These are phyloP conservation scores for Sarcophaga caerulescens DNA, from an alignment of 2,888 invertebrate genomes.

Conservation along the genomic window DNA sequence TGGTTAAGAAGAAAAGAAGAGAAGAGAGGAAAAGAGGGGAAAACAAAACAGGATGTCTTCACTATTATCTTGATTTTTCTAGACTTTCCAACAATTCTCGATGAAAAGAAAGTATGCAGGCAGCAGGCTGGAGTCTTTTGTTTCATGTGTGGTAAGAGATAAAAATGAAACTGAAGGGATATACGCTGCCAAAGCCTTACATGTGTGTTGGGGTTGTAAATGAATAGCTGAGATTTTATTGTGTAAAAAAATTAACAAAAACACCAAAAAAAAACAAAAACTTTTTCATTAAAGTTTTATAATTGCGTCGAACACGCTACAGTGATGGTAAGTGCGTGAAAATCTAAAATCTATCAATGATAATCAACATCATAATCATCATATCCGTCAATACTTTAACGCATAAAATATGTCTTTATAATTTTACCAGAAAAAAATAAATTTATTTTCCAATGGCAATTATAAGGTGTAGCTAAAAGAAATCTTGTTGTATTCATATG, in stretches of 20 bases:
- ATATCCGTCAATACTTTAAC: too few relatives aligned
- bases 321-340: constrained; percentile 52
- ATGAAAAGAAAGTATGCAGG: constrained; percentile 29
- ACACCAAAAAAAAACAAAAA: constrained; percentile 53
- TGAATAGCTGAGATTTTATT: constrained; percentile 61
- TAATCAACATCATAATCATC: too few relatives aligned
- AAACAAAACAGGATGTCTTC: constrained; percentile 26
- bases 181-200: constrained; percentile 10
- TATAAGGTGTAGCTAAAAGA: too few relatives aligned
- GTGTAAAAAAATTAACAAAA: constrained; percentile 39
- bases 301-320: constrained; percentile 54
- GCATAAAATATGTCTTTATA: too few relatives aligned
- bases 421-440: too few relatives aligned
- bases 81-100: not conserved
- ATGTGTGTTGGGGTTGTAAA: not conserved
- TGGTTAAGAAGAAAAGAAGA: constrained; percentile 1
- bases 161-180: constrained; percentile 35
- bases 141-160: constrained; percentile 61
- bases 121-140: constrained; percentile 41
- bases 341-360: not conserved
- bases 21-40: not conserved
- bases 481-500: too few relatives aligned
- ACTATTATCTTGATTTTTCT: constrained; percentile 8
- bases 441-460: too few relatives aligned
- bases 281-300: constrained; percentile 69